These are phyloP conservation scores for Dicerorhinus sumatrensis DNA, from an alignment of 2,113 vertebrate genomes.

Conservation along the genomic window DNA sequence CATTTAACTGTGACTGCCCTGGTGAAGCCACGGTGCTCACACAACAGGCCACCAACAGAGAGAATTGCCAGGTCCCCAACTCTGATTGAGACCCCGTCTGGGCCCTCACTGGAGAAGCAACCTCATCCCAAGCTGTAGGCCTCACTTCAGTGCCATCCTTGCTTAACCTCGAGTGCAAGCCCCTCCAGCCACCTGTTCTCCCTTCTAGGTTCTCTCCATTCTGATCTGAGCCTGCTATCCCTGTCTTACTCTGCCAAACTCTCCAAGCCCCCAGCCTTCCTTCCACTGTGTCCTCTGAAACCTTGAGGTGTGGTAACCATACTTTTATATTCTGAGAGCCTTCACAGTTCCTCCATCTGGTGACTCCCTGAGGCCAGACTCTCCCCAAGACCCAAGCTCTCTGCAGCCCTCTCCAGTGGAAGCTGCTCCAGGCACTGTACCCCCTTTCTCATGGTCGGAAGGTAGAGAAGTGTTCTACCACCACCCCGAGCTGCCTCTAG, in stretches of 20 bases:
- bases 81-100: not conserved
- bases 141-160: not conserved
- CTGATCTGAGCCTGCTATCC: not conserved
- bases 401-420: too few species aligned
- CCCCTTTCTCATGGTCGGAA: not conserved
- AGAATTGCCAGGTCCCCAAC: not conserved
- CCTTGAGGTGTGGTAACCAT: not conserved
- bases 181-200: too few species aligned
- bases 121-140: too few species aligned
- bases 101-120: not conserved
- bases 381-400: not conserved
- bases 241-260: not conserved
- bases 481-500: too few species aligned
- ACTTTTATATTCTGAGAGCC: not conserved
- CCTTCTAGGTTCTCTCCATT: not conserved
- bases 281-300: not conserved
- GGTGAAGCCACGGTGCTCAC: not conserved
- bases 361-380: not conserved
- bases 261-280: too few species aligned
- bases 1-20: not conserved
- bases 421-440: rapidly evolving
- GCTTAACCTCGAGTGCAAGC: not conserved
- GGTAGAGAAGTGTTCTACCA: not conserved
- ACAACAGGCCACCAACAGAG: not conserved
- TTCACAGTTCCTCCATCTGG: not conserved